These are phyloP conservation scores for Amyelois transitella DNA, from an alignment of 1,140 invertebrate species.

Conservation along the genomic window DNA sequence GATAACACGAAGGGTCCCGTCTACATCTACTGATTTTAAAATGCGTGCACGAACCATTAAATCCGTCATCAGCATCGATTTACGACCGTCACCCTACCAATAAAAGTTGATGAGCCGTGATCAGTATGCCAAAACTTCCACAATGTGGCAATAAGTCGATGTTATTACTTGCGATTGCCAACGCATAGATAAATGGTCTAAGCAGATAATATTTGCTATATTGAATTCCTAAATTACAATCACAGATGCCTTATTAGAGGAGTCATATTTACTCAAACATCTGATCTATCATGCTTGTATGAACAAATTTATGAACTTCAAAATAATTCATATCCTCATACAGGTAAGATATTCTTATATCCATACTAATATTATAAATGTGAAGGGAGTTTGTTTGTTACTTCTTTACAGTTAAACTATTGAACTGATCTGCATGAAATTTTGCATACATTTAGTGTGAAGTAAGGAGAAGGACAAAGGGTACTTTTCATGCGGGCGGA, in stretches of 20 bases:
- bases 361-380: too few species aligned
- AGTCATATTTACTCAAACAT: neutral
- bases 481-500: too few species aligned
- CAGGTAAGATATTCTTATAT: too few species aligned
- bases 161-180: constrained; percentile 29
- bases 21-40: constrained; percentile 30
- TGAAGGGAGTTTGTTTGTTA: too few species aligned
- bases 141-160: constrained; percentile 33
- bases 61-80: constrained; percentile 58
- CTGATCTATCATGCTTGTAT: too few species aligned
- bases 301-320: too few species aligned
- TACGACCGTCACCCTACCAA: constrained; percentile 47
- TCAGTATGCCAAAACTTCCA: constrained; percentile 48
- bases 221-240: constrained; percentile 4
- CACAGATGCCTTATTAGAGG: neutral
- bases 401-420: too few species aligned
- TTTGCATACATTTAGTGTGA: too few species aligned
- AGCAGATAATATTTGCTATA: constrained; percentile 7
- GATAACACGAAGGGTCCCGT: neutral
- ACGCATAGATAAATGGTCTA: constrained; percentile 12
- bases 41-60: constrained; percentile 46
- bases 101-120: constrained; percentile 63
- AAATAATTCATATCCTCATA: too few species aligned
- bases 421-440: too few species aligned
- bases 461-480: too few species aligned